phyloP scores from a whole-genome alignment of 2,888 invertebrate species.

The Isotomurus palustris region DNA sequence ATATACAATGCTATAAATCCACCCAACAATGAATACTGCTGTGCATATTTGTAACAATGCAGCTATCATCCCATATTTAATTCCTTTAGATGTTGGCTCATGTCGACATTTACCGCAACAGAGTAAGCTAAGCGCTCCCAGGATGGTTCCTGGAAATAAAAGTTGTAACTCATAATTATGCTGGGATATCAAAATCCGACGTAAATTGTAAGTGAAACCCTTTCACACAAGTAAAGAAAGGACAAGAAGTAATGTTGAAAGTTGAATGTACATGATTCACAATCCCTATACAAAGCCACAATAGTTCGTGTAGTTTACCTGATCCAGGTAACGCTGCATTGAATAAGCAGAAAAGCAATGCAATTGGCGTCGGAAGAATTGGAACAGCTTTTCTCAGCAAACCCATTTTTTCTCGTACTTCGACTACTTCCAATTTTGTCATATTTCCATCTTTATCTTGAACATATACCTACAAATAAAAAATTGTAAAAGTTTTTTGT shows the following conservation, averaged over 20 bases:
- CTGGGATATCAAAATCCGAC: background rate
- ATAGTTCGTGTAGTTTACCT: constrained; percentile 21
- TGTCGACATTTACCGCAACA: constrained; percentile 43
- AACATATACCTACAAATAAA: constrained; percentile 26
- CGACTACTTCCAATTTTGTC: constrained; percentile 41
- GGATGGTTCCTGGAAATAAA: constrained; percentile 35
- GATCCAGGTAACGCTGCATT: constrained; percentile 42
- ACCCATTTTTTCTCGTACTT: constrained; percentile 44
- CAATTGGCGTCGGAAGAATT: constrained; percentile 38
- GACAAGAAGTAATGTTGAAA: background rate
- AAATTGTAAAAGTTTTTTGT: constrained; percentile 3
- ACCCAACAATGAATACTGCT: constrained; percentile 38
- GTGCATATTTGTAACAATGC: constrained; percentile 37
- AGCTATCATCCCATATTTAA: constrained; percentile 44
- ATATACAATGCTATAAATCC: constrained; percentile 45
- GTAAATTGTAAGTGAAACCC: background rate
- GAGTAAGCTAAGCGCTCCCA: constrained; percentile 38
- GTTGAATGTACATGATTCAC: background rate
- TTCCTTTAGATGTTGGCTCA: constrained; percentile 30
- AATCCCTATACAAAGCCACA: too few species aligned
- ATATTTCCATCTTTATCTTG: constrained; percentile 44
- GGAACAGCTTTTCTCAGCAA: constrained; percentile 41
- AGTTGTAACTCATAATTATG: constrained; percentile 2
- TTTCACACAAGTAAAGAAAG: background rate
- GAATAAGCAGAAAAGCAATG: constrained; percentile 37